These are phyloP conservation scores for Platyrinchus mystaceus DNA, from an alignment of 2,797 vertebrate species.

Conservation along the genomic window DNA sequence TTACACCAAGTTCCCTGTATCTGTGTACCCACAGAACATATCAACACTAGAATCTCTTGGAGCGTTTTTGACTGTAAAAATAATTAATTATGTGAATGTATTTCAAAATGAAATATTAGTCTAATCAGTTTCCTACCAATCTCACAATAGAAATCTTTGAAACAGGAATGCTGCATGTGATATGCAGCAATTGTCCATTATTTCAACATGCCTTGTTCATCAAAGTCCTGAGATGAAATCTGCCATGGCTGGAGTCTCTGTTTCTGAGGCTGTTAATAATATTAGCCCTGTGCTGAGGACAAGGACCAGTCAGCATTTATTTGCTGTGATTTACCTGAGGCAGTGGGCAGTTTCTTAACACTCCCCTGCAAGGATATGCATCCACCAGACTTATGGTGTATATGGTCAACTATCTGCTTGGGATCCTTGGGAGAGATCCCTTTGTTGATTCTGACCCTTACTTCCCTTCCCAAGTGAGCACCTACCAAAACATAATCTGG, in stretches of 20 bases:
- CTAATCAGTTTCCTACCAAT: not conserved
- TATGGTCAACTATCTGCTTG: not conserved
- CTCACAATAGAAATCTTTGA: not conserved
- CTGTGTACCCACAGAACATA: not conserved
- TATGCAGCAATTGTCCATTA: not conserved
- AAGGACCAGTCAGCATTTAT: not conserved
- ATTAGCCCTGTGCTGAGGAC: not conserved
- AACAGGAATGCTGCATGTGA: not conserved
- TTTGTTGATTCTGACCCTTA: not conserved
- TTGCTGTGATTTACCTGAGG: not conserved
- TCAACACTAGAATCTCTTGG: not conserved
- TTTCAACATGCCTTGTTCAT: not conserved
- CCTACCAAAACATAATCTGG: not conserved
- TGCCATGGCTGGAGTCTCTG: not conserved
- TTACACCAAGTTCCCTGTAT: rapidly evolving
- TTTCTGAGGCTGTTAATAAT: not conserved
- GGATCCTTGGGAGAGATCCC: not conserved
- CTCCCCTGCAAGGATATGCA: not conserved
- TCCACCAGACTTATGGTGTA: not conserved
- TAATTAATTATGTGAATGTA: not conserved
- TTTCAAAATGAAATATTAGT: not conserved
- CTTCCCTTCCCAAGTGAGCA: not conserved
- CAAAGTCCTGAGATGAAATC: not conserved
- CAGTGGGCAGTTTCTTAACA: not conserved
- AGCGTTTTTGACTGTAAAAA: not conserved